phyloP scores from a whole-genome alignment of 2,113 vertebrate genomes.

The Mesocricetus auratus region DNA sequence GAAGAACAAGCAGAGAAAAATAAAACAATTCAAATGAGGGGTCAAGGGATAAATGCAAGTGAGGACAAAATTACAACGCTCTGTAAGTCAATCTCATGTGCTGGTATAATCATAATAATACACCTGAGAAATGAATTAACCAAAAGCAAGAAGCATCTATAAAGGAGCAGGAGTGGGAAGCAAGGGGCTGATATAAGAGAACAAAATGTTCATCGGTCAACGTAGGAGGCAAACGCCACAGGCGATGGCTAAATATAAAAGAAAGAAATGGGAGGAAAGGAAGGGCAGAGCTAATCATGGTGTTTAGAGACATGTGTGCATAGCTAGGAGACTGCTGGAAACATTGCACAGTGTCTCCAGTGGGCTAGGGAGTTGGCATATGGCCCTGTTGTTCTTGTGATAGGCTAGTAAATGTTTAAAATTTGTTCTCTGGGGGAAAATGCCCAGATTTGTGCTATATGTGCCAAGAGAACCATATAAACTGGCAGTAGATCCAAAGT shows the following conservation, averaged over 20 bases:
- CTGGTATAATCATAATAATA: not conserved
- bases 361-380: not conserved
- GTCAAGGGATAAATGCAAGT: not conserved
- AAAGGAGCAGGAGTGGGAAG: not conserved
- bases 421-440: not conserved
- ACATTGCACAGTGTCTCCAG: not conserved
- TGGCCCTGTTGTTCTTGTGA: not conserved
- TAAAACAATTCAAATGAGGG: not conserved
- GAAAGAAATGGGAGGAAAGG: not conserved
- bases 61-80: not conserved
- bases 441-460: not conserved
- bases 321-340: not conserved
- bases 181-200: not conserved
- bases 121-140: constrained; percentile 17
- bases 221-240: constrained; percentile 1
- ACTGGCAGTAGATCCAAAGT: not conserved
- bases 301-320: constrained; percentile 19
- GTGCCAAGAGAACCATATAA: not conserved
- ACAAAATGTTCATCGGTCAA: not conserved
- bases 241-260: not conserved
- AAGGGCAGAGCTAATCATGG: not conserved
- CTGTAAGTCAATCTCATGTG: not conserved
- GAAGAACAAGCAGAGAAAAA: constrained; percentile 13
- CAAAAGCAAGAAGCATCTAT: not conserved
- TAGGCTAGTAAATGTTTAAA: not conserved